Evolutionary conservation across 2,888 invertebrate genomes (phyloP).

Genomic region (Coecobrya sp.): DNA sequence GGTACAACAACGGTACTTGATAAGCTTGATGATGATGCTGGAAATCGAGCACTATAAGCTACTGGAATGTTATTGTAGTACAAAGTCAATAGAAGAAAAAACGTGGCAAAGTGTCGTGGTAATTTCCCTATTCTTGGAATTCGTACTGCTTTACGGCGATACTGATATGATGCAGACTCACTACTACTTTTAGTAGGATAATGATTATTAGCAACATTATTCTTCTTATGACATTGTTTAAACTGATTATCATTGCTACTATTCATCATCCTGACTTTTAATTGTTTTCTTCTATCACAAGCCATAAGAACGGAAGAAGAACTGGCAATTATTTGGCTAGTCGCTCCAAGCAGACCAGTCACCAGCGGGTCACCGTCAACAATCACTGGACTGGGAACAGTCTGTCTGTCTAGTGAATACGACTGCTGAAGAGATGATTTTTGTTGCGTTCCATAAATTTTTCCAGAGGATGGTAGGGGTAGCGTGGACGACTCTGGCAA

Average conservation of each 20-base stretch:
- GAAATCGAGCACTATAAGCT: conserved; percentile 64
- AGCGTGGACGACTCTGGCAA: too few species aligned
- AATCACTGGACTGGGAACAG: too few species aligned
- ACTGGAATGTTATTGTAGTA: conserved; percentile 55
- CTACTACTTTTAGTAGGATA: not conserved
- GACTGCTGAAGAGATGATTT: not conserved
- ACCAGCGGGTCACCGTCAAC: too few species aligned
- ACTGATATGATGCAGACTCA: not conserved
- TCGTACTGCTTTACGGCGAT: not conserved
- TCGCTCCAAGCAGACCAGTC: too few species aligned
- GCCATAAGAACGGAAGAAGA: not conserved
- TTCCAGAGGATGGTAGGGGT: too few species aligned
- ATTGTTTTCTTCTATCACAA: conserved; percentile 71
- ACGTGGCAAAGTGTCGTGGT: conserved; percentile 29
- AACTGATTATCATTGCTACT: not conserved
- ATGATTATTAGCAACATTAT: not conserved
- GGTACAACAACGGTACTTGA: not conserved
- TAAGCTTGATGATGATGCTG: not conserved
- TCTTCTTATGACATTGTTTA: not conserved
- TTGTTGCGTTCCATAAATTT: not conserved
- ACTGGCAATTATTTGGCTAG: not conserved
- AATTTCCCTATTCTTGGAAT: not conserved
- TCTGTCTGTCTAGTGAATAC: too few species aligned
- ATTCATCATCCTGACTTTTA: not conserved
- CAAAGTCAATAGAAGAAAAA: conserved; percentile 44